A percentile compares a stretch with the other conserved stretches of the same genome.
These are phyloP conservation scores for Musca vetustissima DNA, from an alignment of 1,140 invertebrate species.

Conservation along the genomic window DNA sequence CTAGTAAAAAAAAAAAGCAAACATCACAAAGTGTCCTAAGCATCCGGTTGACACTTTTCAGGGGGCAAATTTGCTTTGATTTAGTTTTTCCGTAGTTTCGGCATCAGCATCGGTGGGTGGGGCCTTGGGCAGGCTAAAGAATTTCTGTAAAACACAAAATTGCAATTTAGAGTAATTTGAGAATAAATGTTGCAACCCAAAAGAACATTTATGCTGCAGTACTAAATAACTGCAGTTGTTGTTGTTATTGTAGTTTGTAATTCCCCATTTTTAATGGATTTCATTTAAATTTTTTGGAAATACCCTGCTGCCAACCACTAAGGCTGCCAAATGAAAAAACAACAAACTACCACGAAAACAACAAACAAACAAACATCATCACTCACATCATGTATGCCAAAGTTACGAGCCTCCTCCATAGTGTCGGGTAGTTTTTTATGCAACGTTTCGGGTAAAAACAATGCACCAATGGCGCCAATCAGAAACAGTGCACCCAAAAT, in stretches of 20 bases:
- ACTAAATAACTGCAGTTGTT: neutral
- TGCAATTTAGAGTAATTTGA: neutral
- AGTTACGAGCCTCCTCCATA: conserved; percentile 68
- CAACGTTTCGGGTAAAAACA: conserved; percentile 72
- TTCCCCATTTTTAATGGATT: conserved; percentile 1
- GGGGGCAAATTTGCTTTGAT: conserved; percentile 25
- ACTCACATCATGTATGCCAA: conserved; percentile 64
- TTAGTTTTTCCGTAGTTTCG: conserved; percentile 25
- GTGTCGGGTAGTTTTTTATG: conserved; percentile 71
- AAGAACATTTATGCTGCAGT: neutral
- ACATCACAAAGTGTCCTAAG: too few relatives aligned
- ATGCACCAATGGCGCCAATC: conserved; percentile 59
- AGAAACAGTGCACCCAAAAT: conserved; percentile 61
- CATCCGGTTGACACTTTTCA: neutral
- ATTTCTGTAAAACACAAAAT: conserved; percentile 51
- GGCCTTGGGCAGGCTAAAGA: conserved; percentile 53
- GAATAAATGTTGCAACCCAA: neutral
- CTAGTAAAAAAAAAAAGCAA: too few relatives aligned
- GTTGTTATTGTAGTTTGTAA: neutral
- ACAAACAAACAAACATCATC: too few relatives aligned
- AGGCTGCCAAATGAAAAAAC: neutral
- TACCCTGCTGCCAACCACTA: neutral
- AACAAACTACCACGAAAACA: neutral
- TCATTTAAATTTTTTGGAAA: neutral
- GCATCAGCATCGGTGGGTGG: conserved; percentile 26